Evolutionary conservation across 35 echinoderm and acorn worm genomes (phyloP).

Genomic region (Chiridota heheva): DNA sequence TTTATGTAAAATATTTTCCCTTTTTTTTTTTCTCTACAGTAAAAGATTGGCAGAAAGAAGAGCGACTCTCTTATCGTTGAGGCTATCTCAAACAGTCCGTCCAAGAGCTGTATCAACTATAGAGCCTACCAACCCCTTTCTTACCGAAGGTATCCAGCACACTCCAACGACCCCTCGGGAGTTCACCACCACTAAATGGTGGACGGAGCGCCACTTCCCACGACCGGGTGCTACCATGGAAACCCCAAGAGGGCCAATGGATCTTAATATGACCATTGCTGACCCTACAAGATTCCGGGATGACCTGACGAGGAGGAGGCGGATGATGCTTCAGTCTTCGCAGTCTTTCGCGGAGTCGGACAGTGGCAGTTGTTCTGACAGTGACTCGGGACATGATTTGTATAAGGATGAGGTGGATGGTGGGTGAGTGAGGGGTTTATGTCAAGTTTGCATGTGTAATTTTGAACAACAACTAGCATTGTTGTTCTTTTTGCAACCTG

Average conservation of each 20-base stretch:
- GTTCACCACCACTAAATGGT: slow-evolving; percentile 4
- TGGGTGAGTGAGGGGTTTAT: slow-evolving; percentile 19
- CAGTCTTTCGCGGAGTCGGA: slow-evolving; percentile 48
- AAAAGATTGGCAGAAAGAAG: slow-evolving; percentile 2
- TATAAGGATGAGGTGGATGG: slow-evolving; percentile 20
- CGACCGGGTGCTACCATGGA: not conserved
- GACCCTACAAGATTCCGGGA: slow-evolving; percentile 61
- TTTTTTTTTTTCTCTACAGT: too few relatives aligned
- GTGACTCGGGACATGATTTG: not conserved
- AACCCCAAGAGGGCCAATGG: not conserved
- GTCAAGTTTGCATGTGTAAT: not conserved
- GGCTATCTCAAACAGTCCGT: not conserved
- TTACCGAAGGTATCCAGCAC: slow-evolving; percentile 1
- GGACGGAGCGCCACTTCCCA: slow-evolving; percentile 10
- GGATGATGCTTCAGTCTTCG: slow-evolving; percentile 19
- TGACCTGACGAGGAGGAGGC: slow-evolving; percentile 35
- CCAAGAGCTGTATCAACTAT: slow-evolving; percentile 6
- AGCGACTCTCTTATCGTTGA: slow-evolving; percentile 14
- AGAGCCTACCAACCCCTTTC: slow-evolving; percentile 10
- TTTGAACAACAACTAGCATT: too few relatives aligned
- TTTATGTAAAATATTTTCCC: too few relatives aligned
- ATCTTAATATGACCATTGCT: slow-evolving; percentile 65
- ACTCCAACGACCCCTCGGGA: slow-evolving; percentile 29
- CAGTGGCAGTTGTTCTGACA: slow-evolving; percentile 41
- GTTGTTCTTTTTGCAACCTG: too few relatives aligned